phyloP scores from a whole-genome alignment of 1,140 invertebrate species.

The Alviniconcha marisindica region DNA sequence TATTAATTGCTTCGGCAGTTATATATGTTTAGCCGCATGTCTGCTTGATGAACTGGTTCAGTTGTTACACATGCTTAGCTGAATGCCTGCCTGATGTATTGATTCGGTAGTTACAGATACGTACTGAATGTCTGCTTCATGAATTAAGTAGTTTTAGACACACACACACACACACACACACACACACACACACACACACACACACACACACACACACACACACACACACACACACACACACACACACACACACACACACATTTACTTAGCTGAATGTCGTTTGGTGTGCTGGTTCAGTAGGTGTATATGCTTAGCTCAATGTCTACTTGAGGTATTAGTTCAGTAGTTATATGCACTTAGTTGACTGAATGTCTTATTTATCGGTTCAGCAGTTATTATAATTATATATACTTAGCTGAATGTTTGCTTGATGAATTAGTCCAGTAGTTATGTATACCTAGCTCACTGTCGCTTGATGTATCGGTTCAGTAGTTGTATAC shows the following conservation, averaged over 20 bases:
- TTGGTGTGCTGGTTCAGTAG: no score
- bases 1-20: neutral
- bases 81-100: neutral
- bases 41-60: neutral
- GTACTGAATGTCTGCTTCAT: neutral
- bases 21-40: neutral
- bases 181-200: constrained; percentile 24
- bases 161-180: constrained; percentile 24
- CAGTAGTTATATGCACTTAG: no score
- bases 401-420: no score
- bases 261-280: neutral
- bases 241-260: neutral
- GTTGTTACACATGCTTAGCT: neutral
- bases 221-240: constrained; percentile 18
- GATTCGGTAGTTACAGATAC: no score
- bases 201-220: constrained; percentile 12
- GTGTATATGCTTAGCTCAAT: neutral
- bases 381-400: no score
- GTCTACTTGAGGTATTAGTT: no score
- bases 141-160: neutral
- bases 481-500: no score
- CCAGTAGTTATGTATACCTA: no score
- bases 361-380: no score
- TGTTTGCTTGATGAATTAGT: no score
- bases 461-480: no score